Evolutionary conservation across 1,140 invertebrate species (phyloP).

Genomic region (Lordiphosa collinella): DNA sequence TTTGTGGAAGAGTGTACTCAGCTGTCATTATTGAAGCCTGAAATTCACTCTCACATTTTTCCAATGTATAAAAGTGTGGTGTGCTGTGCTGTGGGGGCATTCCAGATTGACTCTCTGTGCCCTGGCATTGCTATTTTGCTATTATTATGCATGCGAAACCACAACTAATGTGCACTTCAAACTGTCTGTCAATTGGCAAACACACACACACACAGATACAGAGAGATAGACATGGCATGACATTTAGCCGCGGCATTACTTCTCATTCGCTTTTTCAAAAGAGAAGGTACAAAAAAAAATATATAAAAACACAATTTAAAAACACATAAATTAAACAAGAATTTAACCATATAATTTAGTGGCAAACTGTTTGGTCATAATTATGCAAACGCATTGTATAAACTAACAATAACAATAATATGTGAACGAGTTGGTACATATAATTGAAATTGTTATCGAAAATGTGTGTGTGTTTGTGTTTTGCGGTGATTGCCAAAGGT

Average conservation of each 20-base stretch:
- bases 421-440: background rate
- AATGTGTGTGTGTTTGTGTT: no score
- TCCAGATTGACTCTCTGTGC: background rate
- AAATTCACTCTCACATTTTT: no score
- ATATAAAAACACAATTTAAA: no score
- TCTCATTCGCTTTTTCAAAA: background rate
- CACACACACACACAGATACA: background rate
- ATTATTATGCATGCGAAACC: slow-evolving; percentile 55
- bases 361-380: background rate
- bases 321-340: no score
- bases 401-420: background rate
- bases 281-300: no score
- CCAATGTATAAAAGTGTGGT: no score
- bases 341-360: no score
- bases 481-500: no score
- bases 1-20: no score
- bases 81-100: background rate
- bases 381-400: background rate
- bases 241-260: slow-evolving; percentile 2
- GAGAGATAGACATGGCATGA: background rate
- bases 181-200: slow-evolving; percentile 59
- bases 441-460: no score
- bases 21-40: no score
- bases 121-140: slow-evolving; percentile 12
- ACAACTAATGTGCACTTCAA: slow-evolving; percentile 64